These are phyloP conservation scores for Notarius lentiginosus DNA, from an alignment of 2,113 vertebrate species.

Conservation along the genomic window DNA sequence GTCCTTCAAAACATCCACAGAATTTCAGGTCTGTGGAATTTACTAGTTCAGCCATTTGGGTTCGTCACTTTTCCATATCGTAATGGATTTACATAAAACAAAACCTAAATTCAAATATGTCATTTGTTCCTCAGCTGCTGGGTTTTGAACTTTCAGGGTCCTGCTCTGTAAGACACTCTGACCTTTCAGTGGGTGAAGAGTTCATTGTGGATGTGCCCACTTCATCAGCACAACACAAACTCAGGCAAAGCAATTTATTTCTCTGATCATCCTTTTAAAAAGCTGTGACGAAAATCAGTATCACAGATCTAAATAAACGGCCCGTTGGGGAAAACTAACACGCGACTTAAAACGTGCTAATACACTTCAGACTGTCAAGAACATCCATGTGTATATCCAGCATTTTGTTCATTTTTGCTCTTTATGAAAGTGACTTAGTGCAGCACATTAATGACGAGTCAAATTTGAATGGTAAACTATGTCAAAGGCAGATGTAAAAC, in stretches of 20 bases:
- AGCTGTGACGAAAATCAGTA: background rate
- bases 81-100: slow-evolving; percentile 1
- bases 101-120: background rate
- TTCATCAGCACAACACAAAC: background rate
- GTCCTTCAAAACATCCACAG: background rate
- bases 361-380: too few relatives aligned
- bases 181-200: background rate
- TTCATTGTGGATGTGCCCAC: background rate
- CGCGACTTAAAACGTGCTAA: background rate
- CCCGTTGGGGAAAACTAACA: background rate
- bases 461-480: background rate
- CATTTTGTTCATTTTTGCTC: too few relatives aligned
- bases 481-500: background rate
- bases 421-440: background rate
- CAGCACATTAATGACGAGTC: background rate
- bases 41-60: background rate
- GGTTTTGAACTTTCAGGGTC: background rate
- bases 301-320: background rate
- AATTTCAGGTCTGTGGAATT: background rate
- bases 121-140: background rate
- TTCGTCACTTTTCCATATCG: background rate
- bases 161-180: background rate
- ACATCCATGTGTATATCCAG: too few relatives aligned
- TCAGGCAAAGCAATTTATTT: background rate
- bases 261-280: background rate